These are phyloP conservation scores for Formicarius rufipectus DNA, from an alignment of 2,113 vertebrate species.

Conservation along the genomic window DNA sequence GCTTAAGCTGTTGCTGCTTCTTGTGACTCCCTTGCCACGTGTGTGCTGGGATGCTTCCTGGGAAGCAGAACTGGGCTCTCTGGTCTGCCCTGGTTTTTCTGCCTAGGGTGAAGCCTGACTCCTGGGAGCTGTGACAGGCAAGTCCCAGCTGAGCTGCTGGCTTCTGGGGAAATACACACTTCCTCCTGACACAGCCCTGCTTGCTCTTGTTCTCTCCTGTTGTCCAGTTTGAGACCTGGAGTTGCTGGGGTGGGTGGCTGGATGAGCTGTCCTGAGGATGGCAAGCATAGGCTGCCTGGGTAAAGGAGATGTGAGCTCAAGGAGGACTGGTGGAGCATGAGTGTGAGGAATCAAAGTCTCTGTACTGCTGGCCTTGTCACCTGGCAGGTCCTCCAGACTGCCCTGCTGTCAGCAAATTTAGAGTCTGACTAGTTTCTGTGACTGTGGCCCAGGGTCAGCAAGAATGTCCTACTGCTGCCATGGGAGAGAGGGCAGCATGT, in stretches of 20 bases:
- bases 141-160: not conserved
- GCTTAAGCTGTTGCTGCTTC: not conserved
- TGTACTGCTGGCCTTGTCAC: not conserved
- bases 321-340: not conserved
- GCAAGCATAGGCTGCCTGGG: not conserved
- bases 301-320: not conserved
- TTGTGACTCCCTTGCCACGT: not conserved
- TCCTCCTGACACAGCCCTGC: not conserved
- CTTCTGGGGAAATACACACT: fast-evolving
- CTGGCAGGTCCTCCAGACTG: not conserved
- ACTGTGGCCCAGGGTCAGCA: not conserved
- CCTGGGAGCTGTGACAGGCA: not conserved
- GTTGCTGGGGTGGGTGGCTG: too few relatives aligned
- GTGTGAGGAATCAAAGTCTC: fast-evolving
- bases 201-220: not conserved
- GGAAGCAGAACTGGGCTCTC: not conserved
- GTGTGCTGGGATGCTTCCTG: not conserved
- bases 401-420: not conserved
- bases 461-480: not conserved
- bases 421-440: not conserved
- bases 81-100: not conserved
- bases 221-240: not conserved
- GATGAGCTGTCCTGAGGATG: not conserved
- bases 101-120: not conserved
- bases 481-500: fast-evolving